Base-by-base conservation (phyloP, 2,888 invertebrate species). In the Drosophila paranaensis region DNA sequence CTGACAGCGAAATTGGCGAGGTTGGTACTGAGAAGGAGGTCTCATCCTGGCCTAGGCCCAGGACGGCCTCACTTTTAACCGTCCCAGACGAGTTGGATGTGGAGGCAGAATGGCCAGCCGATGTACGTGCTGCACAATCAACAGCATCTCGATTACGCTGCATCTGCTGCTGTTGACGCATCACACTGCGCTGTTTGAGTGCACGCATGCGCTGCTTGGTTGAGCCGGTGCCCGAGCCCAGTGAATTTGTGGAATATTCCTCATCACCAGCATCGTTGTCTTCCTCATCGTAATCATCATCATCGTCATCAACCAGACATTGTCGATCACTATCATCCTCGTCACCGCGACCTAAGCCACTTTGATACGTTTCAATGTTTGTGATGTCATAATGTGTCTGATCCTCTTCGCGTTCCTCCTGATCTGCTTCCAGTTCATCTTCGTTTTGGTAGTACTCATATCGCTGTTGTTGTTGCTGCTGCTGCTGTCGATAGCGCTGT, bases 1-100 rank as follows among this genome's bases (percentile, higher is more conserved):
- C 91, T 81, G 93, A 91, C 84, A 93, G 84, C 71, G 93, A 92
- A 91, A 93, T 92, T 86, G 94, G 92, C 89, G 94, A 92, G 83
- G 93, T 92, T 90, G 93, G 93, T 92, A 93, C 92, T 53, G 93
- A 93, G 63, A 92, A 93, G 66, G 92, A 93, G 6, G 92, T 92
- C 68, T 92, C 91, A 77, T 93, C 93, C 62, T 91, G 92, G 16
- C 70, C 74, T 33, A 81, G 54, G 2, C 82, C 89, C 25, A 73
- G 13, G 1, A 70, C 51, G 14, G 81, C 88, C 33, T 91, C 91
- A 71, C 92, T 92, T 64, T 91, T 92, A 25, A 93, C 91, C 90
- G 94, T 92, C 71, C 92, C 91, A 65, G 93, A 91, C 56, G 93
- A 93, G 14, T 91, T 91, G 20, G 92, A 93, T 16, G 74, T 90